Evolutionary conservation across 2,797 vertebrate genomes (phyloP).

Genomic region (Phrynocephalus vlangalii): DNA sequence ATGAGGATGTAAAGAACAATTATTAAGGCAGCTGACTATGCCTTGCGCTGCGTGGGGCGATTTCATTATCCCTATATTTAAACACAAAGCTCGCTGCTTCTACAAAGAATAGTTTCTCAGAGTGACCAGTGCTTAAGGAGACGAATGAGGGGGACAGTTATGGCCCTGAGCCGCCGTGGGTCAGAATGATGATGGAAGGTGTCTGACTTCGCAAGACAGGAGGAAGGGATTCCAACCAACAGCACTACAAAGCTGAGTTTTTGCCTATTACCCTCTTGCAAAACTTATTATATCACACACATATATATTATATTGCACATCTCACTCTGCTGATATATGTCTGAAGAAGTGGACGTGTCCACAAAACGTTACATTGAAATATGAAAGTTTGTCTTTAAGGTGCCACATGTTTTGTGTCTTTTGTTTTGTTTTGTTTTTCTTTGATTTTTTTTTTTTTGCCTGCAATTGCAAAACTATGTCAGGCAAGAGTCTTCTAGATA

Average conservation of each 20-base stretch:
- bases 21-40: not conserved
- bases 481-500: conserved; percentile 36
- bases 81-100: conserved; percentile 23
- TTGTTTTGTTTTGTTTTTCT: too few relatives aligned
- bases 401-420: too few relatives aligned
- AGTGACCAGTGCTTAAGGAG: conserved; percentile 66
- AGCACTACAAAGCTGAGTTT: conserved; percentile 43
- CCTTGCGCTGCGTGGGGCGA: not conserved
- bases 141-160: conserved; percentile 71
- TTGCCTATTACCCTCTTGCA: conserved; percentile 37
- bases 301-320: too few relatives aligned
- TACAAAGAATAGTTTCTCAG: conserved; percentile 49
- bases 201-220: conserved; percentile 62
- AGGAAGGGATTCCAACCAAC: conserved; percentile 53
- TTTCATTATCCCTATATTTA: not conserved
- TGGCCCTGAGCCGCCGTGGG: conserved; percentile 65
- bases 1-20: conserved; percentile 28
- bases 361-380: too few relatives aligned
- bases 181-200: conserved; percentile 66
- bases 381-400: too few relatives aligned
- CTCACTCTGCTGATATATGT: too few relatives aligned
- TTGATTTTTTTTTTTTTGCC: too few relatives aligned
- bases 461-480: not conserved
- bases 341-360: too few relatives aligned
- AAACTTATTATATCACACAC: not conserved